Conservation (phyloP, 1,140 invertebrate species). For the Drosophila equinoxialis region DNA sequence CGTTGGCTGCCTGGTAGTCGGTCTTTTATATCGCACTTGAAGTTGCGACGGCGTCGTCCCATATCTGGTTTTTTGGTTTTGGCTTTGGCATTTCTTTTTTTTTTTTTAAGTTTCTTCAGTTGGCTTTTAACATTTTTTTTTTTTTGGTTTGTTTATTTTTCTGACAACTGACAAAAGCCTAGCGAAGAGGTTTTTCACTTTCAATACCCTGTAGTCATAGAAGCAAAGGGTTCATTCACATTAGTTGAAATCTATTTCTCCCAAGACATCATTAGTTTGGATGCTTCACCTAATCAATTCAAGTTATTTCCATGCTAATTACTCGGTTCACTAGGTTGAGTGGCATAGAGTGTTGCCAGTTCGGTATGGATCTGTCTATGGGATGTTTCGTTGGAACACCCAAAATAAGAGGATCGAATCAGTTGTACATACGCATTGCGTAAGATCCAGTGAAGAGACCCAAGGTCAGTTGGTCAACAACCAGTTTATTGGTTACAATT, state of each 20-base stretch:
- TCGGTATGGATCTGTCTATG: background rate
- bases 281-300: too few species aligned
- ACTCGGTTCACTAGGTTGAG: too few species aligned
- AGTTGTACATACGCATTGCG: conserved; percentile 56
- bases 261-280: too few species aligned
- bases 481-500: conserved; percentile 52
- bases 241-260: too few species aligned
- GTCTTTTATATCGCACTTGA: conserved; percentile 80
- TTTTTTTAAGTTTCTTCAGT: conserved; percentile 42
- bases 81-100: conserved; percentile 31
- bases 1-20: conserved; percentile 50
- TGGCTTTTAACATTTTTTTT: conserved; percentile 5
- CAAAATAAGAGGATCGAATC: conserved; percentile 39
- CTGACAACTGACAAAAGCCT: background rate
- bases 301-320: too few species aligned
- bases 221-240: background rate
- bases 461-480: conserved; percentile 77
- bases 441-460: conserved; percentile 12
- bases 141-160: conserved; percentile 1
- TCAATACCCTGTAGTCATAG: background rate
- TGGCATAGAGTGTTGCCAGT: too few species aligned
- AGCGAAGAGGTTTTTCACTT: background rate
- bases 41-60: conserved; percentile 22
- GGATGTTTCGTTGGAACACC: background rate
- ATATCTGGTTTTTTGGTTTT: conserved; percentile 41